Base-by-base conservation (phyloP, 2,797 vertebrate species). In the Chanos chanos region DNA sequence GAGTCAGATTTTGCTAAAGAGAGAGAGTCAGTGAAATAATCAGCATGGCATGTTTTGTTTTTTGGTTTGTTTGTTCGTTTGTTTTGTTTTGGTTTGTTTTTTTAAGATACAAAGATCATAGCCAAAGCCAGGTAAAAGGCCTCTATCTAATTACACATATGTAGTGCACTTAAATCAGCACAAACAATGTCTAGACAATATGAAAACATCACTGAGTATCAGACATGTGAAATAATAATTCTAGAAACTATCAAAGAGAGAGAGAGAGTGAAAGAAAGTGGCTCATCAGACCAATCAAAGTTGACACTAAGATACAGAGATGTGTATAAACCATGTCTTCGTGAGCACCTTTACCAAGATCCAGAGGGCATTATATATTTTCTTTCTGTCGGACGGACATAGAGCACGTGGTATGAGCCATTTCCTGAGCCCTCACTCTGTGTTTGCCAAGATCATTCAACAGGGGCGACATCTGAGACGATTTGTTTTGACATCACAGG, bases 401-500 rank as follows among this genome's bases (percentile, higher is more conserved):
- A 34, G 43, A 27, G 37, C 57, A 66, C 52, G 53, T 68, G 40
- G 65, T 76, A 58, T 59, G 64, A 54, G 12, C 52, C 53, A 59
- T 63, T 62, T 61, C 49, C 67, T 44, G 4, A 51, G 58, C 63
- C 43, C 57, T 36, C 54, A 13, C 63, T 48, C 3, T 1, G 36
- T 75, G 48, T 70, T 79, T 60, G 59, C 51, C 43, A 47, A 58
- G 71, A 72, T 55, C 18, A 22, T 48, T 65, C 49, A 31, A 40
- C 64, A 64, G 72, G 62, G 65, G n/a, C 51, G 51, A 60, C 53
- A 41, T 73, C 70, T 60, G 37, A 71, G 57, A 54, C 72, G 37
- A 70, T 78, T 45, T 39, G 49, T 62, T 79, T 72, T 76, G 63
- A 81, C 69, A 70, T 72, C 47, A 60, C 66, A 75, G 56, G 65